A percentile compares a stretch with the other conserved stretches of the same genome.
Evolutionary conservation across 2,113 vertebrate species (phyloP).

Genomic region (Cyphotilapia sp.): DNA sequence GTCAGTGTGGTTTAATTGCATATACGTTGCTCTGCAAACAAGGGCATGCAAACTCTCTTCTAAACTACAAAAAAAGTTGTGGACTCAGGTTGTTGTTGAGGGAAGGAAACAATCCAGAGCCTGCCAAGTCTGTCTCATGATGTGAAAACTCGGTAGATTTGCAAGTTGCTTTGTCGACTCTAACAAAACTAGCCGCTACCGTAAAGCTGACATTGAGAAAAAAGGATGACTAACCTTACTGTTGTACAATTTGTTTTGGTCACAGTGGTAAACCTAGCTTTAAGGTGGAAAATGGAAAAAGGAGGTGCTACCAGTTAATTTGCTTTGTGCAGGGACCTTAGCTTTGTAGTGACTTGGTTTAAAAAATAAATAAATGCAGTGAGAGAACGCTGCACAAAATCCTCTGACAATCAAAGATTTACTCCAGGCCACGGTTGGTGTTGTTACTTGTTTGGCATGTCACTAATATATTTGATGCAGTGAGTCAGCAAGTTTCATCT

Average conservation of each 20-base stretch:
- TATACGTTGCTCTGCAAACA: background rate
- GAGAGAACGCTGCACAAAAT: background rate
- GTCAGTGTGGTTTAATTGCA: constrained; percentile 26
- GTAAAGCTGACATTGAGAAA: background rate
- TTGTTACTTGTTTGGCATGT: background rate
- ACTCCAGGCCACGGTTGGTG: background rate
- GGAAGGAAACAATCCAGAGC: background rate
- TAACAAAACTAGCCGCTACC: background rate
- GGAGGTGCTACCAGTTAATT: background rate
- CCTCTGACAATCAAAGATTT: background rate
- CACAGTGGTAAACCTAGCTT: background rate
- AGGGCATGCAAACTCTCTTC: background rate
- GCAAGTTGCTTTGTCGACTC: background rate
- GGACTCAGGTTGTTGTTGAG: background rate
- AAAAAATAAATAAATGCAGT: background rate
- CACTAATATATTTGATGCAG: background rate
- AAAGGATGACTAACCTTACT: background rate
- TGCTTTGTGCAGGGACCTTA: background rate
- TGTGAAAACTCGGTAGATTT: background rate
- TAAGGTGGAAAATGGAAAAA: background rate
- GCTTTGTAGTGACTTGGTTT: background rate
- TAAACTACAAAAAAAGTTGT: background rate
- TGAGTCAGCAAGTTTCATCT: background rate
- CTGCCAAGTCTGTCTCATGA: background rate
- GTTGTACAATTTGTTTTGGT: constrained; percentile 14